A percentile compares a stretch with the other conserved stretches of the same genome.
Conservation (phyloP, 30 jellyfish, hydroid and myxozoan genomes). For the Calvadosia cruxmelitensis region DNA sequence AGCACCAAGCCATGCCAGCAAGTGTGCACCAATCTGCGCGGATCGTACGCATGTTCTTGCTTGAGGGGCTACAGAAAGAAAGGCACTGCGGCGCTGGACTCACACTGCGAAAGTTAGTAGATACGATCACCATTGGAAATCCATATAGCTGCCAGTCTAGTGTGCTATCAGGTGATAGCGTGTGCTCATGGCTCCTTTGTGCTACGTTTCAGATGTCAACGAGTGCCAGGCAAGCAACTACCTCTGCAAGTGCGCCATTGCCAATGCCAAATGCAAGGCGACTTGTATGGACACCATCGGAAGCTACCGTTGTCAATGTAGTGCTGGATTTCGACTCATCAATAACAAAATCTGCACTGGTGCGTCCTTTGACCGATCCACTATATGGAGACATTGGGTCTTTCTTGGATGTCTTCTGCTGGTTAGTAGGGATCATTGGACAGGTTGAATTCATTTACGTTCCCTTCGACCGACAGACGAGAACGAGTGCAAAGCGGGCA, state of each 20-base stretch:
- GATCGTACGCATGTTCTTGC: neutral
- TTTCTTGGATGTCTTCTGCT: neutral
- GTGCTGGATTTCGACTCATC: slow-evolving; percentile 43
- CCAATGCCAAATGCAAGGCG: slow-evolving; percentile 39
- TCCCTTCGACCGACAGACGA: slow-evolving; percentile 13
- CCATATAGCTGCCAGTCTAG: too few relatives aligned
- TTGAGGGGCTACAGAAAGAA: neutral
- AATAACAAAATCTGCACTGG: slow-evolving; percentile 56
- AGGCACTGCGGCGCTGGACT: neutral
- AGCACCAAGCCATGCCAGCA: neutral
- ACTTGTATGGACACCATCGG: slow-evolving; percentile 64
- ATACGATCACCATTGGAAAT: neutral
- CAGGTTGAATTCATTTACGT: too few relatives aligned
- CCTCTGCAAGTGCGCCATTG: slow-evolving; percentile 55
- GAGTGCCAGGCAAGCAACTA: slow-evolving; percentile 41
- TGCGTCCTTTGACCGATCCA: slow-evolving; percentile 5
- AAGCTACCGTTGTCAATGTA: slow-evolving; percentile 58
- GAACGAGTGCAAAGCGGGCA: slow-evolving; percentile 49
- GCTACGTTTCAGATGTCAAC: slow-evolving; percentile 76
- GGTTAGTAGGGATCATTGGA: too few relatives aligned
- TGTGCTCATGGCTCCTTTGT: too few relatives aligned
- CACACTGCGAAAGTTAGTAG: neutral
- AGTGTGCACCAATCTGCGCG: neutral
- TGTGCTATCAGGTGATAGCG: too few relatives aligned
- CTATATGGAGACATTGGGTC: neutral